Conservation (phyloP, 2,113 vertebrate genomes). For the Copsychus sechellarum region DNA sequence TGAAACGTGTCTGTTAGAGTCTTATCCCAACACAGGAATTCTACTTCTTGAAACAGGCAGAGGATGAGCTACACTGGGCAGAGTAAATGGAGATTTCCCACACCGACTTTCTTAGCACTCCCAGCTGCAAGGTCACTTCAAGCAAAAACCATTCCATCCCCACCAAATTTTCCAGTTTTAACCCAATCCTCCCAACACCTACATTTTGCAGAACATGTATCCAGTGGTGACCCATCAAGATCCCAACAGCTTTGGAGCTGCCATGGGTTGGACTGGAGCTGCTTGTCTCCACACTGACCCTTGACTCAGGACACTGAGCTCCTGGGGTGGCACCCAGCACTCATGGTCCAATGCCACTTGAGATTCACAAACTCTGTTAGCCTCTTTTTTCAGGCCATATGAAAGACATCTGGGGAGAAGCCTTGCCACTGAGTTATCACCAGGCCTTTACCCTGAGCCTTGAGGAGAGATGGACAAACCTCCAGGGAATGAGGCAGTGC, state of each 20-base stretch:
- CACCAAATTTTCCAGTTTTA: neutral
- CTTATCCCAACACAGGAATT: neutral
- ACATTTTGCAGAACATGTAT: neutral
- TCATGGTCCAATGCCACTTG: neutral
- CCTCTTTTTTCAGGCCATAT: neutral
- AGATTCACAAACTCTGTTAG: neutral
- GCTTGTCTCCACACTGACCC: neutral
- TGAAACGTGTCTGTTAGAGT: neutral
- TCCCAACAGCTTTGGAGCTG: neutral
- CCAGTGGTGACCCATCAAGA: neutral
- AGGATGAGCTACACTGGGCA: neutral
- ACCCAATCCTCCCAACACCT: neutral
- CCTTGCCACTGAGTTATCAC: neutral
- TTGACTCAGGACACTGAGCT: neutral
- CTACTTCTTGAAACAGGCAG: neutral
- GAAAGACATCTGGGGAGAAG: neutral
- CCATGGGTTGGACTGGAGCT: neutral
- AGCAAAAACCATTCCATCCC: neutral
- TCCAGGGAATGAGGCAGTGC: neutral
- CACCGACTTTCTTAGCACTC: neutral
- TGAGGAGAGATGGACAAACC: neutral
- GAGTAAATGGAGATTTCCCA: neutral
- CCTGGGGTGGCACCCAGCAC: neutral
- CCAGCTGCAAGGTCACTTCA: neutral
- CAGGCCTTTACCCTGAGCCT: neutral